phyloP scores from a whole-genome alignment of 2,888 invertebrate species.

The Drosophila trichaetosa region DNA sequence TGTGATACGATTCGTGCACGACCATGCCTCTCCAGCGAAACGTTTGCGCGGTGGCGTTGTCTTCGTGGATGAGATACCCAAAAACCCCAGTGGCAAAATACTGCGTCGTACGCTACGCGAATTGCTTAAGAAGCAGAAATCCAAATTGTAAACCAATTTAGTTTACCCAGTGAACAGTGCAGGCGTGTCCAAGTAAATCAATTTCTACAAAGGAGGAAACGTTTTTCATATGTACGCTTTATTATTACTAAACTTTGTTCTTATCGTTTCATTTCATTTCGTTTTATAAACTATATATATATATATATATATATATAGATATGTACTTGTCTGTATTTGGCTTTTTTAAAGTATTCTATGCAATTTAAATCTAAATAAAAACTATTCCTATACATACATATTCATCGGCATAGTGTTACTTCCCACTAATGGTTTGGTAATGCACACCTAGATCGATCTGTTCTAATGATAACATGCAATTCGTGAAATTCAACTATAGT shows the following conservation, averaged over 20 bases:
- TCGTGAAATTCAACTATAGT: conserved; percentile 30
- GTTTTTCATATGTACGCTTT: conserved; percentile 62
- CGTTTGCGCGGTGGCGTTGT: conserved; percentile 90
- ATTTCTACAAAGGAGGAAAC: conserved; percentile 51
- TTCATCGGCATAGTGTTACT: conserved; percentile 17
- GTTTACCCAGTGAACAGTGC: not conserved
- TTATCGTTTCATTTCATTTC: conserved; percentile 47
- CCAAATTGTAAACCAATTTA: conserved; percentile 80
- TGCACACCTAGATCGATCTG: conserved; percentile 42
- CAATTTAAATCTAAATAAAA: conserved; percentile 77
- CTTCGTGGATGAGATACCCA: conserved; percentile 91
- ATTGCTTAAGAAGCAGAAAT: conserved; percentile 79
- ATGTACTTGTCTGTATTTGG: conserved; percentile 57
- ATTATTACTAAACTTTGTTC: conserved; percentile 69
- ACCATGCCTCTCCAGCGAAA: conserved; percentile 89
- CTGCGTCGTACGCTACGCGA: conserved; percentile 87
- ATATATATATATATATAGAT: conserved; percentile 17
- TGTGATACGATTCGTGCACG: conserved; percentile 86
- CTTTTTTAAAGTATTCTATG: conserved; percentile 64
- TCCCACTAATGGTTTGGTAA: conserved; percentile 33
- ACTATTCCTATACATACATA: conserved; percentile 51
- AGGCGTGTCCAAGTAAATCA: conserved; percentile 6
- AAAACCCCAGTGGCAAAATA: conserved; percentile 92
- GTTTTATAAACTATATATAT: conserved; percentile 67
- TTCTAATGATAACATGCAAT: conserved; percentile 28